Percentiles rank a stretch among this genome's conserved stretches.
These are phyloP conservation scores for Acanthis flammea DNA, from an alignment of 2,797 vertebrate species.

Conservation along the genomic window DNA sequence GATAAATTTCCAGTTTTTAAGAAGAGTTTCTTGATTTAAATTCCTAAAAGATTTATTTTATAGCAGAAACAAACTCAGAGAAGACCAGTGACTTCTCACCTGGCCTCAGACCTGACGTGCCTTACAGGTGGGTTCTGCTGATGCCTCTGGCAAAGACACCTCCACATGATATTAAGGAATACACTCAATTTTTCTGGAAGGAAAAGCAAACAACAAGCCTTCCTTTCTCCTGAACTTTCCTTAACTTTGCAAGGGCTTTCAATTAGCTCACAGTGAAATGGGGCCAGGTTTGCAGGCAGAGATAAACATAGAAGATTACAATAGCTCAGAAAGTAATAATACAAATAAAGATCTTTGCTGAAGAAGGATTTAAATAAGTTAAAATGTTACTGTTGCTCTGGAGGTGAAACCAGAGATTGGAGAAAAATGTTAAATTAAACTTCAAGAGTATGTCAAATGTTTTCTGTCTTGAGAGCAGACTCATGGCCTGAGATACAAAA, in stretches of 20 bases:
- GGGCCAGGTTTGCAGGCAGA: constrained; percentile 1
- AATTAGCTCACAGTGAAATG: constrained; percentile 12
- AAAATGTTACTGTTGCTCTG: neutral
- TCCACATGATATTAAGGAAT: neutral
- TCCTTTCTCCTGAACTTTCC: neutral
- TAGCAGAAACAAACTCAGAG: neutral
- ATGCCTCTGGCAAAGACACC: neutral
- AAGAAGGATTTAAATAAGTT: constrained; percentile 23
- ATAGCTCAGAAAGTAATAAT: neutral
- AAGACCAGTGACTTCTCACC: neutral
- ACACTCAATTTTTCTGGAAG: neutral
- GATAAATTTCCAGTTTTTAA: neutral
- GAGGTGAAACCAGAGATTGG: neutral
- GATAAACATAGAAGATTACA: constrained; percentile 16
- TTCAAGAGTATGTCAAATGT: neutral
- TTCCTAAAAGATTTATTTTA: neutral
- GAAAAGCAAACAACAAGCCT: neutral
- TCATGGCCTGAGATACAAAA: neutral
- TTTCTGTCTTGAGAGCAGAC: neutral
- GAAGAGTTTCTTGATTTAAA: neutral
- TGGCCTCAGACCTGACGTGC: neutral
- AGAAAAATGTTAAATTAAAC: neutral
- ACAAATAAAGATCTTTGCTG: constrained; percentile 35
- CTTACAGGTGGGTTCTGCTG: neutral
- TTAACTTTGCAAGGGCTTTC: neutral